These are phyloP conservation scores for Aporophyla nigra DNA, from an alignment of 2,888 invertebrate genomes.

Conservation along the genomic window DNA sequence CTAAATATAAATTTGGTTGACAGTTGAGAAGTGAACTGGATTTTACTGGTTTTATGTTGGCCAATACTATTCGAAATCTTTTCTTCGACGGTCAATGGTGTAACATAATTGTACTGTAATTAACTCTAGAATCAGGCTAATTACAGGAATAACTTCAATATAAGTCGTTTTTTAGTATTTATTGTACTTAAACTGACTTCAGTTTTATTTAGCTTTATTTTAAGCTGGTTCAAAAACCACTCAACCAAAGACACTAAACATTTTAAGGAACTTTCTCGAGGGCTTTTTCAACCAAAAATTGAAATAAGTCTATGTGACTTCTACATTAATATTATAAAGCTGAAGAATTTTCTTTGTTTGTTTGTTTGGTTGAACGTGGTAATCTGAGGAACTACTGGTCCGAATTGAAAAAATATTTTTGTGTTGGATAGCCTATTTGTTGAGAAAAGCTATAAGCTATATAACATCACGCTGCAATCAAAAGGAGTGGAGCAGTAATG, in stretches of 20 bases:
- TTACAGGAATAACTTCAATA: neutral
- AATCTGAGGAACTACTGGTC: too few relatives aligned
- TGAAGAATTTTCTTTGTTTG: too few relatives aligned
- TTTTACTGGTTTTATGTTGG: neutral
- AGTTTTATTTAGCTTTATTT: neutral
- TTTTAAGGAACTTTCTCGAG: neutral
- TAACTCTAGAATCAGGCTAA: neutral
- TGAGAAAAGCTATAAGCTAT: too few relatives aligned
- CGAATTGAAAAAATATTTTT: too few relatives aligned
- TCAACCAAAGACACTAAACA: neutral
- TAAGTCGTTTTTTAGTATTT: neutral
- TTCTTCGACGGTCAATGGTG: neutral
- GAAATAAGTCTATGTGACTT: too few relatives aligned
- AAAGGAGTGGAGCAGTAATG: too few relatives aligned
- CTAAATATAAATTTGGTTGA: constrained; percentile 20
- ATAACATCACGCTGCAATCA: too few relatives aligned
- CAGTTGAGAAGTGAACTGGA: neutral
- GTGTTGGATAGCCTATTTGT: too few relatives aligned
- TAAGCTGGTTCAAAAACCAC: neutral
- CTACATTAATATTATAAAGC: too few relatives aligned
- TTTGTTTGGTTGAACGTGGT: too few relatives aligned
- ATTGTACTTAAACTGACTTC: neutral
- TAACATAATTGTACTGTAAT: neutral
- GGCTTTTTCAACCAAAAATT: neutral
- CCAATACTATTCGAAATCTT: neutral